Percentiles rank a stretch among this genome's conserved stretches.
Evolutionary conservation across 2,888 invertebrate genomes (phyloP).

Genomic region (Itoplectis maculator): DNA sequence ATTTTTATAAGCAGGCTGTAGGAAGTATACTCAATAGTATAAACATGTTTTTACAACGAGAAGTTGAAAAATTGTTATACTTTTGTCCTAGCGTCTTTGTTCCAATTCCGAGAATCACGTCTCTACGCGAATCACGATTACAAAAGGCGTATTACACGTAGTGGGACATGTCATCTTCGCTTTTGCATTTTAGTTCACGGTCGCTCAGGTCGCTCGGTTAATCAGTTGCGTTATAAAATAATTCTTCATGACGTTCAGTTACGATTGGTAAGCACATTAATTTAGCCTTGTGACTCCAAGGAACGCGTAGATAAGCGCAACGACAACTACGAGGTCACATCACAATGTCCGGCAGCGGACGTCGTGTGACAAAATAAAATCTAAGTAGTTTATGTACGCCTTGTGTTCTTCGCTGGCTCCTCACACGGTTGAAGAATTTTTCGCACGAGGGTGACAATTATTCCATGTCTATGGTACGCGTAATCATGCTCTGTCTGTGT

Average conservation of each 20-base stretch:
- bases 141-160: not conserved
- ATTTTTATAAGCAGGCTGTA: not conserved
- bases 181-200: constrained; percentile 31
- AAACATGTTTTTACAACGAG: too few species aligned
- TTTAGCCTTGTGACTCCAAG: constrained; percentile 53
- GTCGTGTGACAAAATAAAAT: constrained; percentile 52
- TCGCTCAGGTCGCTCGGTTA: constrained; percentile 13
- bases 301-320: constrained; percentile 29
- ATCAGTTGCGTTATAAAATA: constrained; percentile 38
- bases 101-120: not conserved
- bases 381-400: constrained; percentile 68
- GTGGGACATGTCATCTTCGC: not conserved
- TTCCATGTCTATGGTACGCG: constrained; percentile 53
- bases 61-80: not conserved
- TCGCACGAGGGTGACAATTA: constrained; percentile 71
- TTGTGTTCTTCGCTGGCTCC: constrained; percentile 9
- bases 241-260: constrained; percentile 33
- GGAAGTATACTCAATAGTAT: too few species aligned
- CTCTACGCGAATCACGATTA: not conserved
- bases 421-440: constrained; percentile 53
- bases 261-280: constrained; percentile 37
- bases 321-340: constrained; percentile 51
- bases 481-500: constrained; percentile 39
- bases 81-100: not conserved
- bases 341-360: constrained; percentile 6